Evolutionary conservation across 2,888 invertebrate genomes (phyloP).

Genomic region (Eupithecia abbreviata): DNA sequence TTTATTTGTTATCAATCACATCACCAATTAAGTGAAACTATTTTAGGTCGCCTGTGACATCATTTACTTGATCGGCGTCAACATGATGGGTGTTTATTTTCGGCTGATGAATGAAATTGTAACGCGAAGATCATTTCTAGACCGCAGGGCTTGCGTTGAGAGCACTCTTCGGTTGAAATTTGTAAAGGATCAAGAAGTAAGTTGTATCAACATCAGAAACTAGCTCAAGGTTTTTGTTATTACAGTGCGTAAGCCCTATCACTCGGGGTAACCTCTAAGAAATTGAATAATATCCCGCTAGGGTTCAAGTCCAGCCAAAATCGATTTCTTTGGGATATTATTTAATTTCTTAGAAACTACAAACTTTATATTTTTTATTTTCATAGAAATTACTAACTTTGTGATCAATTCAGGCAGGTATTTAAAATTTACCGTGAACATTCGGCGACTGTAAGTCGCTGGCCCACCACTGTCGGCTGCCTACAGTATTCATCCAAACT

Average conservation of each 20-base stretch:
- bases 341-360: no score
- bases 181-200: slow-evolving; percentile 92
- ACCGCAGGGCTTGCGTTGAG: slow-evolving; percentile 93
- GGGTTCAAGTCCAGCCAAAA: no score
- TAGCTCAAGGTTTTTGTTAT: neutral
- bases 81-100: slow-evolving; percentile 93
- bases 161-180: slow-evolving; percentile 91
- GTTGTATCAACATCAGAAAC: slow-evolving; percentile 2
- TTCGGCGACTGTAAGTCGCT: neutral
- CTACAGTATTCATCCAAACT: neutral
- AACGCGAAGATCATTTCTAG: slow-evolving; percentile 93
- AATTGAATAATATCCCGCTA: no score
- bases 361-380: no score
- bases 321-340: no score
- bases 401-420: neutral
- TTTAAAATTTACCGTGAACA: neutral
- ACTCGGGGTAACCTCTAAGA: no score
- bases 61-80: slow-evolving; percentile 89
- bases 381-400: neutral
- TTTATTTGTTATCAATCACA: neutral
- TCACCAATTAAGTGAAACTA: neutral
- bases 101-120: slow-evolving; percentile 94
- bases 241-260: no score
- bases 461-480: neutral
- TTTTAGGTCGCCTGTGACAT: slow-evolving; percentile 88